Evolutionary conservation across 2,797 vertebrate genomes (phyloP).

Genomic region (Pelochelys cantorii): DNA sequence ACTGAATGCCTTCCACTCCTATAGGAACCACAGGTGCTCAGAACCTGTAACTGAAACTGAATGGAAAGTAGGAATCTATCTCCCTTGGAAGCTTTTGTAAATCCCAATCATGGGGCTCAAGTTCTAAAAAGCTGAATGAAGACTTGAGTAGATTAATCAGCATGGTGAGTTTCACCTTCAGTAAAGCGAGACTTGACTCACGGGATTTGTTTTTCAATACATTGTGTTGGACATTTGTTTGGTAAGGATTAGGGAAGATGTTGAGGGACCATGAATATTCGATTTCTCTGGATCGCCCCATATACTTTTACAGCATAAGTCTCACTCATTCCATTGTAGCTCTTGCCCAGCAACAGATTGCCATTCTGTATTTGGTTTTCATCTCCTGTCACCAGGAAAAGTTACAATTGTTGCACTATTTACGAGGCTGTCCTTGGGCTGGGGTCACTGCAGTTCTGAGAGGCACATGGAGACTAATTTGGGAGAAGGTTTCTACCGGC

Average conservation of each 20-base stretch:
- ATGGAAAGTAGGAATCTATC: background rate
- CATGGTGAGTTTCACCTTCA: background rate
- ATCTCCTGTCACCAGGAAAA: background rate
- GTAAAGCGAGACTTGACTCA: background rate
- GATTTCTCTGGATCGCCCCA: background rate
- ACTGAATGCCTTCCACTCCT: background rate
- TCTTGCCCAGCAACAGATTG: background rate
- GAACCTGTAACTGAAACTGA: background rate
- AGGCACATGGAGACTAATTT: background rate
- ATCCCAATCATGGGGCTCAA: background rate
- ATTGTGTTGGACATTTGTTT: background rate
- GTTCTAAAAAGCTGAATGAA: background rate
- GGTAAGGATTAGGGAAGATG: background rate
- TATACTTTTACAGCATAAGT: background rate
- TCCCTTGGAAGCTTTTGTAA: conserved; percentile 9
- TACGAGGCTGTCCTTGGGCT: background rate
- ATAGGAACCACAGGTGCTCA: background rate
- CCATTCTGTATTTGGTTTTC: background rate
- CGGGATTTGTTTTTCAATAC: background rate
- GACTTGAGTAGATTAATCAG: background rate
- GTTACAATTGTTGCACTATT: background rate
- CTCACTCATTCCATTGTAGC: background rate
- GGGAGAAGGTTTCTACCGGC: background rate
- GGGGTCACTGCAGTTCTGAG: background rate
- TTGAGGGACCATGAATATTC: background rate